Percentiles rank a stretch among this genome's conserved stretches.
Conservation (phyloP, 37 sponge, comb jelly and placozoan species). For the Diacarnus erythraeanus region DNA sequence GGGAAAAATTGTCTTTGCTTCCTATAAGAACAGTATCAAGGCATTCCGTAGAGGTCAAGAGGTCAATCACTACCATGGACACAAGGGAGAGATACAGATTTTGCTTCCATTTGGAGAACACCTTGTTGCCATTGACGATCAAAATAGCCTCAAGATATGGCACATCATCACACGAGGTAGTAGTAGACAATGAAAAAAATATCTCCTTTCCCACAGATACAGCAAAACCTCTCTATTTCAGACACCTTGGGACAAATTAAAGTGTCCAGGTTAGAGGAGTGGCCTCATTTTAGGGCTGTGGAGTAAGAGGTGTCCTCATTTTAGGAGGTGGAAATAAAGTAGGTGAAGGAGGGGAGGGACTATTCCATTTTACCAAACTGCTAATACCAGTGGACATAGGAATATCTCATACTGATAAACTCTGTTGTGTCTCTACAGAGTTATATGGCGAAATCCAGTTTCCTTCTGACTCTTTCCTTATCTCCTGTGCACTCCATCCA, state of each 20-base stretch:
- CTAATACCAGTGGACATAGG: no score
- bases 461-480: conserved; percentile 48
- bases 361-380: no score
- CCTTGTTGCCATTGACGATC: conserved; percentile 80
- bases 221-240: no score
- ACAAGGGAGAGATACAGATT: conserved; percentile 42
- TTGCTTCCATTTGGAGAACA: conserved; percentile 86
- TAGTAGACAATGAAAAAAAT: not conserved
- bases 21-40: conserved; percentile 47
- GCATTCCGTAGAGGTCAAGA: conserved; percentile 59
- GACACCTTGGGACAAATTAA: no score
- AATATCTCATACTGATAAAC: no score
- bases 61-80: conserved; percentile 53
- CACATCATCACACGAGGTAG: conserved; percentile 47
- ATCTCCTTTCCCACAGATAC: no score
- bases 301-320: no score
- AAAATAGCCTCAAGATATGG: conserved; percentile 70
- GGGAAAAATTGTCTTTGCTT: conserved; percentile 41
- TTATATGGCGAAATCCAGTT: conserved; percentile 85
- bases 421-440: no score
- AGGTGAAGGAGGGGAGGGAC: no score
- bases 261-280: no score
- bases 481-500: conserved; percentile 82
- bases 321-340: no score
- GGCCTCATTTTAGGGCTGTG: no score